These are phyloP conservation scores for Chelidonichthys spinosus DNA, from an alignment of 2,797 vertebrate species.

Conservation along the genomic window DNA sequence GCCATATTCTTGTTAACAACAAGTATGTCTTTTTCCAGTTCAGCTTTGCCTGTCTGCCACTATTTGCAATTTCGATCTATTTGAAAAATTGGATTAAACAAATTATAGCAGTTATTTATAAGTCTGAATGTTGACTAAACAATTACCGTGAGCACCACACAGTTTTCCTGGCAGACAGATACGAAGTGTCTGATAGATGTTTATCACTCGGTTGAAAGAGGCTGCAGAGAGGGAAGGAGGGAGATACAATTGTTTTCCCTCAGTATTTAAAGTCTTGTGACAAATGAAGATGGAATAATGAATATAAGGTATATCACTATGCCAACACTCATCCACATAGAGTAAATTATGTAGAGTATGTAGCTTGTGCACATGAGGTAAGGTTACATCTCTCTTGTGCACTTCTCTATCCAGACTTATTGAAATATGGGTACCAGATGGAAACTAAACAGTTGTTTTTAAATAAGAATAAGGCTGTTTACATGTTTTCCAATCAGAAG, in stretches of 20 bases:
- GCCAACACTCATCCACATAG: not conserved
- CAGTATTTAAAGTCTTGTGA: conserved; percentile 21
- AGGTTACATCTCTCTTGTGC: not conserved
- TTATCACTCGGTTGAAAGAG: conserved; percentile 46
- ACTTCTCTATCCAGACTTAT: not conserved
- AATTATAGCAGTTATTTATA: conserved; percentile 3
- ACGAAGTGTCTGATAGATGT: conserved; percentile 28
- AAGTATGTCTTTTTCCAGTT: not conserved
- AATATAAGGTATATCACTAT: not conserved
- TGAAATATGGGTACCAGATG: conserved; percentile 1
- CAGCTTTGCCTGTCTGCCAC: not conserved
- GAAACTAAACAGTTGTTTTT: not conserved
- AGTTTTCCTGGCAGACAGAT: conserved; percentile 5
- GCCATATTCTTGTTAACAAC: not conserved
- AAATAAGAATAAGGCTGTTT: conserved; percentile 1
- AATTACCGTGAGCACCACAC: not conserved
- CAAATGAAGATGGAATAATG: conserved; percentile 16
- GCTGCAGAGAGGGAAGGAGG: conserved; percentile 14
- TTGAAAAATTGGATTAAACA: conserved; percentile 3
- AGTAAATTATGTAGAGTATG: too few relatives aligned
- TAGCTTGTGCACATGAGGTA: not conserved
- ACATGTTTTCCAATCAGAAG: conserved; percentile 38
- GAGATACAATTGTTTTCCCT: conserved; percentile 13
- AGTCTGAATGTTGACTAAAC: conserved; percentile 29
- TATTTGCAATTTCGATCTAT: not conserved